A percentile compares a stretch with the other conserved stretches of the same genome.
Conservation (phyloP, 1,140 invertebrate genomes). For the Bathynomus jamesi region DNA sequence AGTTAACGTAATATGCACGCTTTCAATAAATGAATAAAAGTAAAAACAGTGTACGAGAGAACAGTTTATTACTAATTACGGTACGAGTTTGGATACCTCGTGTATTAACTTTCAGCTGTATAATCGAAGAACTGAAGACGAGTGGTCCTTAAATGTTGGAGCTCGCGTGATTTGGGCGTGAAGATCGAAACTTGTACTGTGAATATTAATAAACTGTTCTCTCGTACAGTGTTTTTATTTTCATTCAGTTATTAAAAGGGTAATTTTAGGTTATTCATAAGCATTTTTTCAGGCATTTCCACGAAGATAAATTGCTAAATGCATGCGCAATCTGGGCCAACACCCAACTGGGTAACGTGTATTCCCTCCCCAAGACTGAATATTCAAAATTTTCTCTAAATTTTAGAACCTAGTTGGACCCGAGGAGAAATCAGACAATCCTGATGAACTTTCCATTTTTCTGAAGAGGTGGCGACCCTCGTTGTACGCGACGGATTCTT, state of each 20-base stretch:
- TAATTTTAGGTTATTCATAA: not conserved
- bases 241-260: not conserved
- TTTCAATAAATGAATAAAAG: not conserved
- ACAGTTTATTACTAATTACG: too few species aligned
- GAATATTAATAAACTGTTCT: too few species aligned
- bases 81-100: too few species aligned
- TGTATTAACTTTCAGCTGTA: too few species aligned
- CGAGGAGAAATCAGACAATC: constrained; percentile 40
- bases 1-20: not conserved
- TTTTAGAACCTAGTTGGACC: constrained; percentile 38
- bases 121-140: too few species aligned
- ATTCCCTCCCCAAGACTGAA: not conserved
- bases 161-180: too few species aligned
- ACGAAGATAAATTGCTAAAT: not conserved
- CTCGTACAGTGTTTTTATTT: not conserved
- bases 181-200: too few species aligned
- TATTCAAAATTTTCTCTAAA: not conserved
- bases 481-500: constrained; percentile 51
- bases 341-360: not conserved
- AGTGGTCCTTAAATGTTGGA: too few species aligned
- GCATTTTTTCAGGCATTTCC: not conserved
- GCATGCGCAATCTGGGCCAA: not conserved
- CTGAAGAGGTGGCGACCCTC: constrained; percentile 56
- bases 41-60: not conserved
- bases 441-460: constrained; percentile 54